A percentile compares a stretch with the other conserved stretches of the same genome.
phyloP scores from a whole-genome alignment of 1,140 invertebrate genomes.

The Nebria ingens region DNA sequence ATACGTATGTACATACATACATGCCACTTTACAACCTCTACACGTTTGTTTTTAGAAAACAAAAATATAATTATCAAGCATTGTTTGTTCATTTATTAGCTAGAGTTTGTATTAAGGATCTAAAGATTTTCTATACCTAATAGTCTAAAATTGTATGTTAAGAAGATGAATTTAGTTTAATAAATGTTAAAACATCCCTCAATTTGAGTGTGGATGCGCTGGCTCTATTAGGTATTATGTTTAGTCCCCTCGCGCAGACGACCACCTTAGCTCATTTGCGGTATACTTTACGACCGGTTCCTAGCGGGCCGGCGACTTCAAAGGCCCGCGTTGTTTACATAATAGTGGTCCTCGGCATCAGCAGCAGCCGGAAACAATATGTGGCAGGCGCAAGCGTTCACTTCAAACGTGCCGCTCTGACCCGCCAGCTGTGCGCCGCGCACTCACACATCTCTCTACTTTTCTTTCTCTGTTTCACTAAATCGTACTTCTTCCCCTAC shows the following conservation, averaged over 20 bases:
- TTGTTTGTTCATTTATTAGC: too few species aligned
- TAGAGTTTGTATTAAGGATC: too few species aligned
- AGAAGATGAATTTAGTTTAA: too few species aligned
- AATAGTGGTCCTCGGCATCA: constrained; percentile 33
- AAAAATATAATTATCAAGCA: too few species aligned
- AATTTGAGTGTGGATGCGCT: neutral
- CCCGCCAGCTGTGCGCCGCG: neutral
- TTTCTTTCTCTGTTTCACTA: too few species aligned
- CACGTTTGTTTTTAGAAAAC: too few species aligned
- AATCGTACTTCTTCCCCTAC: too few species aligned
- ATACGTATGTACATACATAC: too few species aligned
- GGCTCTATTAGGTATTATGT: neutral
- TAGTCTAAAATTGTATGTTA: too few species aligned
- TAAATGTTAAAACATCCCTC: too few species aligned
- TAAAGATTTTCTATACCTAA: too few species aligned
- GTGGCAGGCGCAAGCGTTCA: constrained; percentile 29
- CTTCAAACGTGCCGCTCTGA: constrained; percentile 24
- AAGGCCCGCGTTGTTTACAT: constrained; percentile 35
- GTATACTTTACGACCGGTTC: constrained; percentile 31
- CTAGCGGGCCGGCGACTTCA: constrained; percentile 30
- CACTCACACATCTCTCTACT: neutral
- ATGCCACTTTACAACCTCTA: too few species aligned
- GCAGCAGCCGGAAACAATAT: constrained; percentile 35
- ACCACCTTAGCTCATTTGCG: constrained; percentile 30
- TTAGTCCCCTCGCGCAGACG: neutral